Base-by-base conservation (phyloP, 2,797 vertebrate genomes). In the Esox masquinongy region DNA sequence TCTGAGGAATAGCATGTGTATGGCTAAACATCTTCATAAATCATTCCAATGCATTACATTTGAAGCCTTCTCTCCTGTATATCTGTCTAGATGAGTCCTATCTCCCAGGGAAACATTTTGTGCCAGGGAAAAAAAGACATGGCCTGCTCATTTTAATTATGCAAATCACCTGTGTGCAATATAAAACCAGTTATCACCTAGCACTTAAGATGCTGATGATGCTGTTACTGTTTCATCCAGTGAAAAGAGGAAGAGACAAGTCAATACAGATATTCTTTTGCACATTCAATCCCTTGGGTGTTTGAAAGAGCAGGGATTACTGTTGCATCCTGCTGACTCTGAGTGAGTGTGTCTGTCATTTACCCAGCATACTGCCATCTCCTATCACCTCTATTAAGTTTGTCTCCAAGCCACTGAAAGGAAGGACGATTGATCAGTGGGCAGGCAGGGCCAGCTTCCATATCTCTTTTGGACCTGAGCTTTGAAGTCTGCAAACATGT, bases 371-470 rank as follows among this genome's bases (percentile, higher is more conserved):
- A 77, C 80, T 82, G 75, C 81, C 82, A 74, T 73, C 76, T 77
- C 79, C 84, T 88, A 90, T 91, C 84, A 91, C 86, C 85, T 74
- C 87, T 74, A 72, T 80, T 80, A 80, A 88, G 83, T 89, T 88
- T 74, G 87, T 84, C 80, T 81, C 77, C 67, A 75, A 85, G 86
- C 82, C 84, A 78, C 82, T 74, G 68, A 61, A 79, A 22, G 56
- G 31, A 78, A 50, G 68, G 76, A 66, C 71, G 74, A 90, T 86
- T 91, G 91, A 91, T 88, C 86, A 85, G 72, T 29, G 0, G 22
- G 81, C 84, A 86, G 87, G 82, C 87, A 81, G 84, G 75, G 83
- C 82, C 85, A 70, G 74, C 85, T 85, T 87, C 80, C 79, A 80
- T 63, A 64, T 73, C 80, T 47, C 68, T 75, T 17, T 80, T 83